phyloP scores from a whole-genome alignment of 2,113 vertebrate species.

The Jaculus jaculus region DNA sequence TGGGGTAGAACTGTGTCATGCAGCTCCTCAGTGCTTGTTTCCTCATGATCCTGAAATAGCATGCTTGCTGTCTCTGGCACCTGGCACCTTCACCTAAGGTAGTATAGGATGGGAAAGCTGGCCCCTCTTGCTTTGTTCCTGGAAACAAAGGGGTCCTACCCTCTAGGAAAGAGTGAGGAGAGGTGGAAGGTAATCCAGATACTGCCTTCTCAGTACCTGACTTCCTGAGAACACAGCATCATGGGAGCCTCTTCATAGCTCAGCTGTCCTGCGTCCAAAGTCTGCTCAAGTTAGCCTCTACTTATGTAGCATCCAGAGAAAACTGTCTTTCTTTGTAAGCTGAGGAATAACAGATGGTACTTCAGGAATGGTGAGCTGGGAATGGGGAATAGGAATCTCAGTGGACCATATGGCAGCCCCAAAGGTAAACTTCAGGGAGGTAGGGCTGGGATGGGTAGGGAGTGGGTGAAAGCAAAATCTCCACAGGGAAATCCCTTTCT shows the following conservation, averaged over 20 bases:
- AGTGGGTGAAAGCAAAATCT: neutral
- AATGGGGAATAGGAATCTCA: neutral
- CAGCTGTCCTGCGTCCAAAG: neutral
- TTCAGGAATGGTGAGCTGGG: neutral
- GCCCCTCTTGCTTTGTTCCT: neutral
- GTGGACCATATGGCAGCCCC: neutral
- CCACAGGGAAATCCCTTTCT: slow-evolving; percentile 50
- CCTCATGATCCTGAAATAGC: too few relatives aligned
- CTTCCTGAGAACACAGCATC: neutral
- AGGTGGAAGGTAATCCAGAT: too few relatives aligned
- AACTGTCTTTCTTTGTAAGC: neutral
- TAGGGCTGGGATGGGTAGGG: neutral
- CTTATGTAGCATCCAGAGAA: neutral
- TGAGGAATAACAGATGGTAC: neutral
- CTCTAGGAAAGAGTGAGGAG: neutral
- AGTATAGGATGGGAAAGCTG: slow-evolving; percentile 30
- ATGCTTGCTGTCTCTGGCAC: neutral
- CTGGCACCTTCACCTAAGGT: neutral
- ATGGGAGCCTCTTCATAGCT: fast-evolving
- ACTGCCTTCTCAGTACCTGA: neutral
- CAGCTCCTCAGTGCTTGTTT: too few relatives aligned
- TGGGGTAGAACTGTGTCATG: too few relatives aligned
- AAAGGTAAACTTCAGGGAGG: neutral
- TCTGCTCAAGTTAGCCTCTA: neutral
- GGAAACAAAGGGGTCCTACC: neutral